phyloP scores from a whole-genome alignment of 2,113 vertebrate species.

The Pelecanoides urinatrix region DNA sequence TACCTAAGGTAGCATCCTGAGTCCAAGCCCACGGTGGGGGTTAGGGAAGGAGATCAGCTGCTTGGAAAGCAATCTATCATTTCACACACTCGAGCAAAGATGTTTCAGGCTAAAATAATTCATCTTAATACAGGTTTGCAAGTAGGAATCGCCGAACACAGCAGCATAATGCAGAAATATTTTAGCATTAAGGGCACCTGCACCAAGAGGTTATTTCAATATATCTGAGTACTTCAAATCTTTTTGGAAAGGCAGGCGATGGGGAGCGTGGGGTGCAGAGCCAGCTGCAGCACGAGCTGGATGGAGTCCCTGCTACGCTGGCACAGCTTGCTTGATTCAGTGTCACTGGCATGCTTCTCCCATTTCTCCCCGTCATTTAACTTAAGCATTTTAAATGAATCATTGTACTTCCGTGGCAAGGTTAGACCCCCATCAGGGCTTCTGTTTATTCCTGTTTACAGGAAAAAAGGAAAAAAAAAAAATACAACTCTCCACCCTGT shows the following conservation, averaged over 20 bases:
- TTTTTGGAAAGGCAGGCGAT: not conserved
- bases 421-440: not conserved
- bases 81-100: not conserved
- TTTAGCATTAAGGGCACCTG: not conserved
- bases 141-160: not conserved
- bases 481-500: constrained; percentile 3
- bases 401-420: not conserved
- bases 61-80: not conserved
- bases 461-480: not conserved
- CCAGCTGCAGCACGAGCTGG: not conserved
- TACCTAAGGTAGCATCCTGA: not conserved
- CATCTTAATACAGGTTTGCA: not conserved
- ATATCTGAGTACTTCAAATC: not conserved
- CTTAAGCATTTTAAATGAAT: not conserved
- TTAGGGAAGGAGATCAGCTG: not conserved
- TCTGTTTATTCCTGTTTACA: not conserved
- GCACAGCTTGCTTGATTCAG: not conserved
- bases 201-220: not conserved
- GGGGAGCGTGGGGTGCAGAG: not conserved
- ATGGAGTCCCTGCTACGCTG: not conserved
- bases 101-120: not conserved
- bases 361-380: not conserved
- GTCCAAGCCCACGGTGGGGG: not conserved
- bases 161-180: not conserved
- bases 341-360: not conserved